Percentiles rank a stretch among this genome's conserved stretches.
Conservation (phyloP, 2,888 invertebrate species). For the Crossocerus cetratus region DNA sequence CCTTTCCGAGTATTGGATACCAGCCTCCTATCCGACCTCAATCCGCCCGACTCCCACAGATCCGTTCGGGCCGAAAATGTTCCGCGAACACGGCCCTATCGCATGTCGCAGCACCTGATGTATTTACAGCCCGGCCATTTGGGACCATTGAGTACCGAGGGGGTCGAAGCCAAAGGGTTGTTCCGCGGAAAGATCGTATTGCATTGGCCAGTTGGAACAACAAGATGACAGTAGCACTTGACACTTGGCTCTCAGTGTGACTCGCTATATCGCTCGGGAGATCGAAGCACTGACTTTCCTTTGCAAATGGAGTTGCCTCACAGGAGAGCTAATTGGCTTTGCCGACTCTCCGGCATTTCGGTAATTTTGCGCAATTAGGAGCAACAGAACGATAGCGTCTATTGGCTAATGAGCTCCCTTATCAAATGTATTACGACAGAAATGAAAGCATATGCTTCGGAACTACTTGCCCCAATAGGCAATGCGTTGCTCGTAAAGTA, state of each 20-base stretch:
- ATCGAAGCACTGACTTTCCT: neutral
- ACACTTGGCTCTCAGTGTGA: neutral
- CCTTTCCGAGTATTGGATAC: constrained; percentile 15
- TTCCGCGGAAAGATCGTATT: constrained; percentile 26
- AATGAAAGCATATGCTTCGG: constrained; percentile 47
- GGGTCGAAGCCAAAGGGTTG: constrained; percentile 28
- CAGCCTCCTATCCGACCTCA: neutral
- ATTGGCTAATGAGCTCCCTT: constrained; percentile 55
- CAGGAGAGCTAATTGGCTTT: constrained; percentile 2
- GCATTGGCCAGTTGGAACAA: constrained; percentile 9
- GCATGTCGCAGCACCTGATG: neutral
- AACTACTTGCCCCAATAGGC: too few relatives aligned
- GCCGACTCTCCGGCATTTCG: constrained; percentile 34
- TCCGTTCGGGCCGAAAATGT: neutral
- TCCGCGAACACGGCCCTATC: neutral
- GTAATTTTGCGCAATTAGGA: constrained; percentile 35
- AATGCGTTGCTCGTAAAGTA: too few relatives aligned
- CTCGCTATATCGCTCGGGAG: neutral
- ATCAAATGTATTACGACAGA: constrained; percentile 47
- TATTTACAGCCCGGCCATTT: constrained; percentile 16
- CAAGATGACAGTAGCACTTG: constrained; percentile 1
- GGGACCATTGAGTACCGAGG: neutral
- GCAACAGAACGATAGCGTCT: constrained; percentile 39
- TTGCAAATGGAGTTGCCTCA: neutral
- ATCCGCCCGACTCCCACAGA: neutral